Base-by-base conservation (phyloP, 2,113 vertebrate genomes). In the Bujurquina vittata region DNA sequence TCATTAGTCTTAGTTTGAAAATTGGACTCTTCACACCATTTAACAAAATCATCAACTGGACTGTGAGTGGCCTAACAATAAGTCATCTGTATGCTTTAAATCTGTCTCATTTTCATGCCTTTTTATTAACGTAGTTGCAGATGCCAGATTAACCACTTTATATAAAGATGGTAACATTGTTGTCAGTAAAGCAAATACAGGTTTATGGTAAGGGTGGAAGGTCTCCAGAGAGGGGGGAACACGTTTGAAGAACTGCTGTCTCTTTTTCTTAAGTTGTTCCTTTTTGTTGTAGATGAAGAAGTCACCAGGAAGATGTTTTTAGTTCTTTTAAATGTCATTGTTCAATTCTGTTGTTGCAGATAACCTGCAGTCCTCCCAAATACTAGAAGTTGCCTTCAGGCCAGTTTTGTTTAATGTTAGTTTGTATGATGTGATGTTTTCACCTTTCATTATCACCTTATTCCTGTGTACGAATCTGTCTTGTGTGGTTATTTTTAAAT, bases 21-120 rank as follows among this genome's bases (percentile, higher is more conserved):
- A 17, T 23, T 12, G 20, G 60, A 37, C 60, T 63, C 2, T 40
- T 63, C 3, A 22, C 20, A 40, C 33, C 20, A 40, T 63, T n/a
- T 63, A 37, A 37, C n/a, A 62, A 62, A 62, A 62, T 11, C 33
- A 22, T 37, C 2, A 26, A 60, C 26, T 15, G 35, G 35, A 12
- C 12, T n/a, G 15, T 5, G 12, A 0, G 7, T 67, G 8, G 37
- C 46, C 12, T 23, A 43, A 65, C n/a, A 9, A 22, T 0, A 4
- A 65, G 62, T 0, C n/a, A 46, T 23, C 12, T 65, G 62, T 0
- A 5, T 23, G 5, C 22, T 26, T 46, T 67, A 10, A 46, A 46
- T 17, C 0, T 1, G 62, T 67, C 22, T 4, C 0, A 7, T 67
- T 67, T 46, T 46, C 22, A 10, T 10, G 6, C 2, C 1, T 46